Percentiles rank a stretch among this genome's conserved stretches.
Evolutionary conservation across 2,113 vertebrate genomes (phyloP).

Genomic region (Diphyllodes magnificus): DNA sequence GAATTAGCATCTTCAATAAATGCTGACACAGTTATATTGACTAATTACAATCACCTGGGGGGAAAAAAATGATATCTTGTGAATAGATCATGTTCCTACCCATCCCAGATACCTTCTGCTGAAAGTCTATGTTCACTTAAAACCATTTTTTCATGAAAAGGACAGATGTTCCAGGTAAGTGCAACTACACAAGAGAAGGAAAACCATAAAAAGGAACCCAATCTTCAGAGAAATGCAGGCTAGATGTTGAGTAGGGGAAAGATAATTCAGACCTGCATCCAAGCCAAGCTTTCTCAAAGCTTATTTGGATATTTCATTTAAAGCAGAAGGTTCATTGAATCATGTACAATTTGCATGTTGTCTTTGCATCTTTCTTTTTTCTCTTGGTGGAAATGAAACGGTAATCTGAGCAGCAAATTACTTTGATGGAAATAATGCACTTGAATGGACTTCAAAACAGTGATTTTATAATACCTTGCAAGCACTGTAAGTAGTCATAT

Average conservation of each 20-base stretch:
- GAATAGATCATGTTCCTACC: not conserved
- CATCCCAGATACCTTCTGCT: not conserved
- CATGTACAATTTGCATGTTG: not conserved
- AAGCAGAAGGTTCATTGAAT: not conserved
- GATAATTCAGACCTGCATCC: not conserved
- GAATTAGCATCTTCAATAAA: not conserved
- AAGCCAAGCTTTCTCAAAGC: not conserved
- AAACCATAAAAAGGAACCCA: not conserved
- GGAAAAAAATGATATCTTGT: rapidly evolving
- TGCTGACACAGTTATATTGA: not conserved
- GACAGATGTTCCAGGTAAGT: not conserved
- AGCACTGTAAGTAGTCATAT: not conserved
- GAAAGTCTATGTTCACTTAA: not conserved
- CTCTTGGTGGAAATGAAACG: not conserved
- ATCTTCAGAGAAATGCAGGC: not conserved
- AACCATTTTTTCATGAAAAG: not conserved
- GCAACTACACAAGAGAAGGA: not conserved
- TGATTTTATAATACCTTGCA: not conserved
- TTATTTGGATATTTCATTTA: not conserved
- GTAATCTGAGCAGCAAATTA: not conserved
- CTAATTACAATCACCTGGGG: not conserved
- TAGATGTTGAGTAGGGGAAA: not conserved
- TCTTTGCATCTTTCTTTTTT: not conserved
- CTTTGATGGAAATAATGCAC: not conserved
- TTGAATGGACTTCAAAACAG: not conserved